These are phyloP conservation scores for Drosophila cyrtoloma DNA, from an alignment of 2,888 invertebrate species.

Conservation along the genomic window DNA sequence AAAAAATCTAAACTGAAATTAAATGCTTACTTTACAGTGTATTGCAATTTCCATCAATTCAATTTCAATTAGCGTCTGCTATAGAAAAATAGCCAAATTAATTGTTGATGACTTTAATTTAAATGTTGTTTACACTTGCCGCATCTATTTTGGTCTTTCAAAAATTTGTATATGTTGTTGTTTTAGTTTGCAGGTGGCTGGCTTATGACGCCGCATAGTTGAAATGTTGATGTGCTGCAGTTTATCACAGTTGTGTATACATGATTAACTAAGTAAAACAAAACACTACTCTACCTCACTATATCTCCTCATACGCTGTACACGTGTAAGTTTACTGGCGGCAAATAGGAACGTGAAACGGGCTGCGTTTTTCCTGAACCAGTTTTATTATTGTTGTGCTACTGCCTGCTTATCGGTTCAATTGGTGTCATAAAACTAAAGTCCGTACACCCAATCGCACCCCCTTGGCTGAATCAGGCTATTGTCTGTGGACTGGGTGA, in stretches of 20 bases:
- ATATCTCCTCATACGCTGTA: background rate
- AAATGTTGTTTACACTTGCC: constrained; percentile 41
- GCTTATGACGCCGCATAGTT: constrained; percentile 11
- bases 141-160: constrained; percentile 38
- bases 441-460: background rate
- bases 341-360: constrained; percentile 54
- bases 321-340: constrained; percentile 37
- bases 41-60: constrained; percentile 24
- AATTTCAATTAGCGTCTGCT: constrained; percentile 33
- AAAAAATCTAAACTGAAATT: background rate
- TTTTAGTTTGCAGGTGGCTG: constrained; percentile 9
- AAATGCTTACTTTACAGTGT: constrained; percentile 21
- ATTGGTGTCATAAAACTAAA: constrained; percentile 49
- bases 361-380: constrained; percentile 39
- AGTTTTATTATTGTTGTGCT: constrained; percentile 33
- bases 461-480: background rate
- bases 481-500: constrained; percentile 24
- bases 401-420: constrained; percentile 47
- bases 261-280: constrained; percentile 7
- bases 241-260: constrained; percentile 9
- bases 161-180: constrained; percentile 18
- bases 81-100: constrained; percentile 14
- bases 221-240: constrained; percentile 15
- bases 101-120: constrained; percentile 24
- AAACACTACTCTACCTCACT: background rate